phyloP scores from a whole-genome alignment of 2,797 vertebrate genomes.

The Periophthalmus magnuspinnatus region DNA sequence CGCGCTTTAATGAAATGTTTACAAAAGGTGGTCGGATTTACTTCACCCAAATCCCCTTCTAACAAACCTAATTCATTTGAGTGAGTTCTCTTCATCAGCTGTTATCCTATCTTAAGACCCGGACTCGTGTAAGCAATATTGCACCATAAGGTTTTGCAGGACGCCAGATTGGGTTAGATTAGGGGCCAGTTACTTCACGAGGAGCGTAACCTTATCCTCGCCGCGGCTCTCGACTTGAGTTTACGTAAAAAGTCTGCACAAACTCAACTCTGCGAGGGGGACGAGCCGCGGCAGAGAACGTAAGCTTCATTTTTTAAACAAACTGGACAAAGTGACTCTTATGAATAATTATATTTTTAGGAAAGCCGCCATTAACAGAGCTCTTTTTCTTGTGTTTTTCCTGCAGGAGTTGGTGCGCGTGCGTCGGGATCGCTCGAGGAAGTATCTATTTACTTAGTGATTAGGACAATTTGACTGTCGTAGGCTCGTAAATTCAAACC shows the following conservation, averaged over 20 bases:
- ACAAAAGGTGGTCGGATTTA: constrained; percentile 40
- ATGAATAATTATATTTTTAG: constrained; percentile 81
- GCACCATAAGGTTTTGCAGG: constrained; percentile 68
- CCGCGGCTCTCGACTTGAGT: constrained; percentile 63
- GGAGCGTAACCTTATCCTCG: constrained; percentile 69
- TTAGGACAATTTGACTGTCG: constrained; percentile 85
- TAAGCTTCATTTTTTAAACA: constrained; percentile 78
- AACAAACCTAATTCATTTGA: constrained; percentile 71
- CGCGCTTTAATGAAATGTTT: constrained; percentile 68
- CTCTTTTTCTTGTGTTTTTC: constrained; percentile 60
- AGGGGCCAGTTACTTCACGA: constrained; percentile 66
- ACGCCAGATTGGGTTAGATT: constrained; percentile 84
- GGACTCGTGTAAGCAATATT: constrained; percentile 73
- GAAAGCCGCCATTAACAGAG: constrained; percentile 83
- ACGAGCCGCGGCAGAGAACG: constrained; percentile 73
- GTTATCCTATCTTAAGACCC: constrained; percentile 71
- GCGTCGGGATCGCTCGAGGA: constrained; percentile 78
- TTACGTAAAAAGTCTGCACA: constrained; percentile 66
- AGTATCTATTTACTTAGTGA: constrained; percentile 87
- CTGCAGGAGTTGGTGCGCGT: constrained; percentile 56
- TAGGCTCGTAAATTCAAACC: constrained; percentile 80
- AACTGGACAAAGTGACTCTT: constrained; percentile 83
- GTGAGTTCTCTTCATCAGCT: constrained; percentile 72
- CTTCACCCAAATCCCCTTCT: constrained; percentile 51
- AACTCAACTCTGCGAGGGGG: constrained; percentile 60